Base-by-base conservation (phyloP, 1,140 invertebrate species). In the honey bee (Apis mellifera) region DNA sequence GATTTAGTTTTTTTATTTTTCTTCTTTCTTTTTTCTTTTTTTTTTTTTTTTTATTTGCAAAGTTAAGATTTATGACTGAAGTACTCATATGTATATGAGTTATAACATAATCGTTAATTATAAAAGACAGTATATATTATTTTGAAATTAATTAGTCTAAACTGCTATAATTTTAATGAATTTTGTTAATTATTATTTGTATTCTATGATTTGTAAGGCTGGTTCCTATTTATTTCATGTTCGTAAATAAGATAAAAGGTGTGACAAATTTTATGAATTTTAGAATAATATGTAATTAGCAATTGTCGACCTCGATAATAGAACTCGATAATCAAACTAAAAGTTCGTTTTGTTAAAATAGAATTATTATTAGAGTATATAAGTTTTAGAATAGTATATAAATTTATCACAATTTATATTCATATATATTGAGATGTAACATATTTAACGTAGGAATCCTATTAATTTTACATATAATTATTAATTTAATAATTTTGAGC, bases 81-180 rank as follows among this genome's bases (percentile, higher is more conserved):
- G 95, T 99, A 98, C 95, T 98, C 97, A 23, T 55, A 81, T 17
- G 48, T 13, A 55, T 13, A 71, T 62, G 15, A 48, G 21, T 60
- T 23, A 19, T 9, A 66, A 55, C 19, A 81, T 15, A 57, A 78
- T 70, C 48, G 48, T 71, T 78, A 66, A 52, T 60, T 15, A 57
- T 12, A 15, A 57, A 32, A 69, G 42, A 64, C 23, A 21, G 8
- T 48, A 70, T 26, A 26, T 59, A 86, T 97, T 97, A 89, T 97
- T 97, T 98, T 97, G 71, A 79, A 59, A 74, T 75, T 52, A 54
- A 32, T 62, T 75, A 71, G 65, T 52, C 26, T 57, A 50, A 78
- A 74, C 69, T 85, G 78, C 72, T 78, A 84, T 86, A 84, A 76
- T 82, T 89, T 85, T 82, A 82, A 74, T 68, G 32, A 50, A 73